Base-by-base conservation (phyloP, 1,140 invertebrate genomes). In the Aethina tumida region DNA sequence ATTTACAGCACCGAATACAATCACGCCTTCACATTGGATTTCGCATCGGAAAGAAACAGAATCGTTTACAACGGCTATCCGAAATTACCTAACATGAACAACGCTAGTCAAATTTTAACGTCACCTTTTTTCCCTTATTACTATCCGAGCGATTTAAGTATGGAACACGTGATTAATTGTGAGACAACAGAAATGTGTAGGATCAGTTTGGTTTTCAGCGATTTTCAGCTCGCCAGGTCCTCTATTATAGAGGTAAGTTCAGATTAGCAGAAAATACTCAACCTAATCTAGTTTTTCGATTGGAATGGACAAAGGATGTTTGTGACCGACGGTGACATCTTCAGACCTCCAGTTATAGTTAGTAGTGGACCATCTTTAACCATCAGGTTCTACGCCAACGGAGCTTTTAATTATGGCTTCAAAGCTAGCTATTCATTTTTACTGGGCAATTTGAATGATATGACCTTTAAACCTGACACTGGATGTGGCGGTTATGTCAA, bases 401-500 rank as follows among this genome's bases (percentile, higher is more conserved):
- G 77, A 0, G 79, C 71, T 10, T 74, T 76, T 4, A 73, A 75
- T 25, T 57, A 74, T 0, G 81, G 81, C 5, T 84, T 79, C 55
- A 79, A 79, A 42, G 74, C 77, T 0, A 67, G 70, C 43, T 81
- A 82, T 42, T 72, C 71, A 3, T 83, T 78, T 49, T 63, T 75
- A 5, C 63, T 69, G 46, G 69, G 65, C 2, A 66, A 71, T 31
- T 49, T 63, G 16, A 67, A 69, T 39, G 69, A 73, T 28, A 67
- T 64, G 21, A 59, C 65, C 8, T 54, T 72, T 30, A 68, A 71
- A 36, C 73, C 74, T 27, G 71, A 74, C 34, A 77, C 73, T 28
- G 79, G 79, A 56, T 84, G 81, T 45, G 81, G 80, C 10, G 81
- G 81, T 31, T 74, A 74, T 53, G 79, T 83, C 2, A 76, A 77